phyloP scores from a whole-genome alignment of 23 tunicate species.

The Styela clava region DNA sequence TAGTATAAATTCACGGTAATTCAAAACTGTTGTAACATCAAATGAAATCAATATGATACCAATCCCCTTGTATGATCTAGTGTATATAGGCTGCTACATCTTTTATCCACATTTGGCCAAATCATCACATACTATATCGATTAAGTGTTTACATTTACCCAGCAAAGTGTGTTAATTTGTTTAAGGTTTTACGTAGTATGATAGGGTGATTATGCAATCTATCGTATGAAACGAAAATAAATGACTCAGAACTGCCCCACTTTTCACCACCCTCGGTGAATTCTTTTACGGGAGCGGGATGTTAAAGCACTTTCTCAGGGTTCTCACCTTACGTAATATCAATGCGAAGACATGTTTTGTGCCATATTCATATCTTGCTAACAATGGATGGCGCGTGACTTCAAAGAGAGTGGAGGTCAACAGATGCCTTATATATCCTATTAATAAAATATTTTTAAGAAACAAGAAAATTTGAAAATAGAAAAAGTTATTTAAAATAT shows the following conservation, averaged over 20 bases:
- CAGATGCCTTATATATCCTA: background rate
- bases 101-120: too few species aligned
- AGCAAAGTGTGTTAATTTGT: too few species aligned
- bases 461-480: background rate
- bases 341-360: constrained; percentile 5
- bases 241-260: background rate
- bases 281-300: constrained; percentile 1
- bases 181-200: too few species aligned
- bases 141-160: too few species aligned
- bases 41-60: too few species aligned
- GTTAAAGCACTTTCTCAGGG: constrained; percentile 23
- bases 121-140: too few species aligned
- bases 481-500: background rate
- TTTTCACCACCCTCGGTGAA: background rate
- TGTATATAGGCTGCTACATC: too few species aligned
- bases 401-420: constrained; percentile 6
- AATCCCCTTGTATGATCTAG: too few species aligned
- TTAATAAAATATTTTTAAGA: background rate
- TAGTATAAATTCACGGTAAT: background rate
- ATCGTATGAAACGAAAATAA: too few species aligned
- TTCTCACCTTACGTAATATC: constrained; percentile 4
- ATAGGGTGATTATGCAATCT: too few species aligned
- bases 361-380: constrained; percentile 5
- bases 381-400: constrained; percentile 9
- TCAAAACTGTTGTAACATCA: background rate